phyloP scores from a whole-genome alignment of 2,797 vertebrate genomes.

The Acanthurus tractus region DNA sequence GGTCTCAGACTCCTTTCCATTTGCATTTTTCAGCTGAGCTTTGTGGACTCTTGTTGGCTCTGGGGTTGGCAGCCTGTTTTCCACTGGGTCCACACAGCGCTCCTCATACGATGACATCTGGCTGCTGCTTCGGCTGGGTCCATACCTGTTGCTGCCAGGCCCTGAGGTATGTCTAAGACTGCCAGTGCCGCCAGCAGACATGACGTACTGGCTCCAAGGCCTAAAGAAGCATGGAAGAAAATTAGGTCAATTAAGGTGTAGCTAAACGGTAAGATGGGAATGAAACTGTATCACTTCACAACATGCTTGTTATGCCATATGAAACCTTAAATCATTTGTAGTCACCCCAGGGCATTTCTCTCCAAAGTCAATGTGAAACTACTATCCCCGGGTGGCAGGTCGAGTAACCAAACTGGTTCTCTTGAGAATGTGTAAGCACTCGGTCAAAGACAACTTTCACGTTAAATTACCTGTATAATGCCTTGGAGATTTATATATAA shows the following conservation, averaged over 20 bases:
- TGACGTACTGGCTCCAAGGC: conserved; percentile 79
- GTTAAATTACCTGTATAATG: not conserved
- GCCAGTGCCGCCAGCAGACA: conserved; percentile 82
- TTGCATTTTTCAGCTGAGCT: conserved; percentile 84
- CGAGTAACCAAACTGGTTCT: conserved; percentile 64
- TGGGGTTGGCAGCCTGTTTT: conserved; percentile 35
- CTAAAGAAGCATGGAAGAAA: conserved; percentile 54
- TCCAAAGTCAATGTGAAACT: conserved; percentile 48
- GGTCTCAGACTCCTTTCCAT: conserved; percentile 82
- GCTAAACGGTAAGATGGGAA: not conserved
- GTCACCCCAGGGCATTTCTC: conserved; percentile 50
- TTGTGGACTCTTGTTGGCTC: conserved; percentile 75
- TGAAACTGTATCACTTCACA: not conserved
- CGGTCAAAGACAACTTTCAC: conserved; percentile 1
- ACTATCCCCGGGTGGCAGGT: conserved; percentile 51
- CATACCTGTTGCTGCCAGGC: conserved; percentile 37
- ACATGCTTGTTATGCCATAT: not conserved
- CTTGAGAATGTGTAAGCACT: conserved; percentile 7
- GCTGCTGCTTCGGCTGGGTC: conserved; percentile 56
- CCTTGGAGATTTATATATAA: not conserved
- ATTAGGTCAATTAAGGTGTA: not conserved
- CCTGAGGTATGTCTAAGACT: conserved; percentile 65
- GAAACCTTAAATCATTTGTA: conserved; percentile 19
- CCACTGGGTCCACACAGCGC: conserved; percentile 82
- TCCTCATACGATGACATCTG: conserved; percentile 80